A percentile compares a stretch with the other conserved stretches of the same genome.
These are phyloP conservation scores for Gymnoscopelus braueri DNA, from an alignment of 2,797 vertebrate species.

Conservation along the genomic window DNA sequence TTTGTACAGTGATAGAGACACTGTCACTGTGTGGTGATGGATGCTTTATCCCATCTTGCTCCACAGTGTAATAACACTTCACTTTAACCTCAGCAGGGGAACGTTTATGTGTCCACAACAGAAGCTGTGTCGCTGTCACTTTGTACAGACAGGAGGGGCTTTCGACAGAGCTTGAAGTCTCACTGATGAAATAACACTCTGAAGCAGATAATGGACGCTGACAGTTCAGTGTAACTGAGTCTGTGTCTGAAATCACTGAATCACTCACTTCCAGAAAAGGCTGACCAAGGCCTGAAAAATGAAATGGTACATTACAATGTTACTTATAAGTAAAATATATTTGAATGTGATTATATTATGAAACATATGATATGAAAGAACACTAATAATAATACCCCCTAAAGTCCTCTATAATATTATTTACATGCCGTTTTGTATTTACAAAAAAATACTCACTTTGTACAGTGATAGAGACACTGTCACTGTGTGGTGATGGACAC, in stretches of 20 bases:
- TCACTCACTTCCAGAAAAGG: slow-evolving; percentile 8
- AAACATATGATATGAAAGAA: too few relatives aligned
- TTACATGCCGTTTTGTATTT: too few relatives aligned
- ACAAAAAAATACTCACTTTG: slow-evolving; percentile 19
- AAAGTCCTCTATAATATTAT: too few relatives aligned
- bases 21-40: background rate
- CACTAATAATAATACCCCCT: too few relatives aligned
- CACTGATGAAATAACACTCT: slow-evolving; percentile 41
- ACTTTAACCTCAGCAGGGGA: slow-evolving; percentile 31
- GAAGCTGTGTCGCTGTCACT: slow-evolving; percentile 43
- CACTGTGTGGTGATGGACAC: slow-evolving; percentile 1
- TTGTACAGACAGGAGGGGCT: background rate
- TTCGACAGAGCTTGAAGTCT: rapidly evolving
- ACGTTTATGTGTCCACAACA: background rate
- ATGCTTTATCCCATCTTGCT: rapidly evolving
- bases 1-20: slow-evolving; percentile 16
- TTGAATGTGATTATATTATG: too few relatives aligned
- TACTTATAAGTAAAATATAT: too few relatives aligned
- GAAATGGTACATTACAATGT: too few relatives aligned
- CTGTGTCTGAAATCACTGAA: slow-evolving; percentile 21
- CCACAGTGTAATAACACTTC: slow-evolving; percentile 17
- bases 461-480: slow-evolving; percentile 2
- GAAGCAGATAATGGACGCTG: background rate
- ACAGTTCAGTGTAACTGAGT: slow-evolving; percentile 46
- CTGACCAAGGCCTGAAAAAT: slow-evolving; percentile 15